phyloP scores from a whole-genome alignment of 2,113 vertebrate genomes.

The Tylochromis polylepis region DNA sequence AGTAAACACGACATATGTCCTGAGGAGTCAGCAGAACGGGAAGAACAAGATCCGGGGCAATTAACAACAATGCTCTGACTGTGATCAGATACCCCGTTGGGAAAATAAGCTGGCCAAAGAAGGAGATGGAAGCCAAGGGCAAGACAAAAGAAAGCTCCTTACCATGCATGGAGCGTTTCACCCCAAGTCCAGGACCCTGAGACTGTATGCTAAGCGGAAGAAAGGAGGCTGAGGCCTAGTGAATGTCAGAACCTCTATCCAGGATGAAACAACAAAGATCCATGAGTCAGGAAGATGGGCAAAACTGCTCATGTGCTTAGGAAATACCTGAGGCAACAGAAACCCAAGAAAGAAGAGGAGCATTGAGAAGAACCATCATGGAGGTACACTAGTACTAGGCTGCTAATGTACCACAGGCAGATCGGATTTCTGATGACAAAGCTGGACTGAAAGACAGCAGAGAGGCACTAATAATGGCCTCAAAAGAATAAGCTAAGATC shows the following conservation, averaged over 20 bases:
- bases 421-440: not conserved
- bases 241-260: not conserved
- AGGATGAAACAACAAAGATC: not conserved
- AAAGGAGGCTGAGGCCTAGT: not conserved
- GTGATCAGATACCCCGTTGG: not conserved
- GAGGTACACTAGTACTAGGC: not conserved
- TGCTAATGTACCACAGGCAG: not conserved
- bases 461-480: not conserved
- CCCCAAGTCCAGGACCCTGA: not conserved
- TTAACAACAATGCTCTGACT: not conserved
- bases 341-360: not conserved
- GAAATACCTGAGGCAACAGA: fast-evolving
- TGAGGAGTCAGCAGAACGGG: not conserved
- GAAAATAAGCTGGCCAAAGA: not conserved
- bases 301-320: not conserved
- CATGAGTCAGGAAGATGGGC: not conserved
- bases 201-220: not conserved
- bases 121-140: not conserved
- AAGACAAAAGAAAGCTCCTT: not conserved
- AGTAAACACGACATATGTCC: not conserved
- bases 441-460: not conserved
- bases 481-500: not conserved
- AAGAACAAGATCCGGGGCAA: not conserved
- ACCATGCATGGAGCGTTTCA: not conserved
- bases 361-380: not conserved